These are phyloP conservation scores for Seira sanloemensis DNA, from an alignment of 2,888 invertebrate genomes.

Conservation along the genomic window DNA sequence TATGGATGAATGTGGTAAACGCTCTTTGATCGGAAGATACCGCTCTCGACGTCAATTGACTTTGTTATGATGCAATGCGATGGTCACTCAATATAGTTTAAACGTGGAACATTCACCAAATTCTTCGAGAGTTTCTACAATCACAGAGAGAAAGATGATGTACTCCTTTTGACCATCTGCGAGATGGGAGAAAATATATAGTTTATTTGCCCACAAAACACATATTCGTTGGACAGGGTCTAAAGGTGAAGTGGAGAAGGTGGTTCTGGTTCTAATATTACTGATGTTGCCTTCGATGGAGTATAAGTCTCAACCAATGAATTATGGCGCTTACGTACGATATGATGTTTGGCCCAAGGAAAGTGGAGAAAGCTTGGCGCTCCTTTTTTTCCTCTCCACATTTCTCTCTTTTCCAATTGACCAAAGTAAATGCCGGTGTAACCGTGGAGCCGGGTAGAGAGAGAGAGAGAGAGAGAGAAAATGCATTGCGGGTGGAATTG, in stretches of 20 bases:
- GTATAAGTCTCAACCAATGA: constrained; percentile 19
- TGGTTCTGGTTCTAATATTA: no score
- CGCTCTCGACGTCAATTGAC: neutral
- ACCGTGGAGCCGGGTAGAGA: no score
- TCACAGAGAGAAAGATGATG: neutral
- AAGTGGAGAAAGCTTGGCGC: constrained; percentile 30
- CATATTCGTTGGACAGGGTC: neutral
- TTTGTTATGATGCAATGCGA: constrained; percentile 5
- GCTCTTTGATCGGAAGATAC: neutral
- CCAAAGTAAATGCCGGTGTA: neutral
- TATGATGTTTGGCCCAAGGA: no score
- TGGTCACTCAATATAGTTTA: neutral
- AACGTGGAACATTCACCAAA: constrained; percentile 4
- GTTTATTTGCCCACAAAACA: no score
- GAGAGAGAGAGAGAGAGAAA: no score
- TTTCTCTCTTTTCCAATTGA: neutral
- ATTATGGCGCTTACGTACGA: constrained; percentile 43
- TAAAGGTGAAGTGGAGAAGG: constrained; percentile 21
- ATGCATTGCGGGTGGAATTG: neutral
- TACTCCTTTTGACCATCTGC: neutral
- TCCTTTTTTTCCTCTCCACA: constrained; percentile 36
- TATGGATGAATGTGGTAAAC: constrained; percentile 29
- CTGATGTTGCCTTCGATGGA: constrained; percentile 8
- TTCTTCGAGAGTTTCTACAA: neutral
- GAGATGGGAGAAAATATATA: no score